Conservation (phyloP, 2,888 invertebrate genomes). For the Noctuana brunneofusca region DNA sequence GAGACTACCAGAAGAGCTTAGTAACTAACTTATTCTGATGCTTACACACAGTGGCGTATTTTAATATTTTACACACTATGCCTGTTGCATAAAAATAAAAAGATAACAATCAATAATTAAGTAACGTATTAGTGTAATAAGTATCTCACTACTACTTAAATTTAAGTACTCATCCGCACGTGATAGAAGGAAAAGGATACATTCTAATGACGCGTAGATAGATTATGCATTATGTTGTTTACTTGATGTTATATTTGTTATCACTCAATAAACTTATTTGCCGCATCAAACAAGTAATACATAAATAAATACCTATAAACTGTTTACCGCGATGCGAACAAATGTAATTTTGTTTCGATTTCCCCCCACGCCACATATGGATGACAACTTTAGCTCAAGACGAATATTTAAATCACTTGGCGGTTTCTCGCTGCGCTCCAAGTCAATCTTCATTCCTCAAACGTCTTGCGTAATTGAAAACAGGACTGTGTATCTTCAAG, state of each 20-base stretch:
- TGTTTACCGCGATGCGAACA: not conserved
- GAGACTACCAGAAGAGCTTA: not conserved
- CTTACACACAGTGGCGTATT: not conserved
- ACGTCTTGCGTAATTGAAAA: conserved; percentile 18
- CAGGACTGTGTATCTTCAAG: conserved; percentile 7
- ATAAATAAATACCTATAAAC: not conserved
- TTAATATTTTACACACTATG: not conserved
- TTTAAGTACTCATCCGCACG: too few relatives aligned
- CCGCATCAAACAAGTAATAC: not conserved
- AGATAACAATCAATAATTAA: too few relatives aligned
- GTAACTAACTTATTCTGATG: not conserved
- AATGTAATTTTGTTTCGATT: conserved; percentile 10
- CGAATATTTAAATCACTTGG: conserved; percentile 16
- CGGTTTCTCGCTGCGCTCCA: conserved; percentile 8
- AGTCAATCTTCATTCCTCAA: conserved; percentile 18
- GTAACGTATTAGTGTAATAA: too few relatives aligned
- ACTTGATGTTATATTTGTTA: too few relatives aligned
- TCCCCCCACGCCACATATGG: not conserved
- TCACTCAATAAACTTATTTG: too few relatives aligned
- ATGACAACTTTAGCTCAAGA: conserved; percentile 6
- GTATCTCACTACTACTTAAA: too few relatives aligned
- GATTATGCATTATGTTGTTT: too few relatives aligned
- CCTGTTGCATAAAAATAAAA: not conserved
- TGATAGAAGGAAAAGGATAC: too few relatives aligned
- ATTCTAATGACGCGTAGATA: too few relatives aligned